Base-by-base conservation (phyloP, 2,888 invertebrate genomes). In the Drosophila sordidula region DNA sequence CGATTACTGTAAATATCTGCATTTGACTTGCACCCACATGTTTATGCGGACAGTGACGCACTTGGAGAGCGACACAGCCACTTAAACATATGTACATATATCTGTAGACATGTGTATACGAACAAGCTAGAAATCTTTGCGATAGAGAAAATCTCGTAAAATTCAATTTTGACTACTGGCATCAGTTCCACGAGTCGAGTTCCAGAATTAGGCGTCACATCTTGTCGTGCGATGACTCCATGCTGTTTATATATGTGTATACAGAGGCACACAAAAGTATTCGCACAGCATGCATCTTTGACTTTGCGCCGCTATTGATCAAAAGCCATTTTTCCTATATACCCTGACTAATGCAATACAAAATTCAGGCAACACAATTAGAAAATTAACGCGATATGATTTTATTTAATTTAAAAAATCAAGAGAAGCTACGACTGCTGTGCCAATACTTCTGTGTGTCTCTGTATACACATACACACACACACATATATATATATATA, bases 171-270 rank as follows among this genome's bases (percentile, higher is more conserved):
- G 47, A 34, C 46, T 34, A 42, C 42, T 49, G 26, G 18, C 41
- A 12, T 9, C n/a, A 16, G 8, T 14, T 39, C 22, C 16, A 29
- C 22, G 44, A 54, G 44, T 41, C 22, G 62, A 59, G 26, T 47
- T 29, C 26, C 47, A 69, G 32, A 42, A 55, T 34, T 46, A 14
- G 22, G 11, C 29, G 55, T 25, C 41, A 34, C 16, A 39, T 55
- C 45, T 41, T 51, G 41, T 57, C 36, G 61, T 34, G 44, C 69
- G 74, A 74, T 74, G 73, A 74, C 74, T 73, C 69, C 74, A 73
- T 65, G 41, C 42, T 8, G 50, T 59, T 68, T 64, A 47, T 64
- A 42, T 26, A 32, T 18, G 18, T 18, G 2, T 50, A 39, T 26
- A 44, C 34, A 34, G 29, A 0, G 29, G 9, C 29, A 29, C 29